These are phyloP conservation scores for Ochropleura plecta DNA, from an alignment of 2,888 invertebrate genomes.

Conservation along the genomic window DNA sequence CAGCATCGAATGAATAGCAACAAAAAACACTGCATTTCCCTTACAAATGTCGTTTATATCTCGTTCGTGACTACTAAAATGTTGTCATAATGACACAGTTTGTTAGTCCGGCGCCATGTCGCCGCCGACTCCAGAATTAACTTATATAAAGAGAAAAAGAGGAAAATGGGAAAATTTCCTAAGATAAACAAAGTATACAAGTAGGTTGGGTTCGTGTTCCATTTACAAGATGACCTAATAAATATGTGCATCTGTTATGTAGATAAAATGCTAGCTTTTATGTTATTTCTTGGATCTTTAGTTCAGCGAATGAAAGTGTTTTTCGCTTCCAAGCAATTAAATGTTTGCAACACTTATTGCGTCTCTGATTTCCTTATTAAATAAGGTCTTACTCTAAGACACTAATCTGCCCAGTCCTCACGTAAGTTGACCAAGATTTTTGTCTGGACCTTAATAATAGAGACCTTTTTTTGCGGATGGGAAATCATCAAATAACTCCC, in stretches of 20 bases:
- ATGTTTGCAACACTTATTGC: too few relatives aligned
- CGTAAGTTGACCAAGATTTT: too few relatives aligned
- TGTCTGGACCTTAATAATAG: too few relatives aligned
- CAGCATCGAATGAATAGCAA: not conserved
- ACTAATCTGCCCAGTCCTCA: too few relatives aligned
- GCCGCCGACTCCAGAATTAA: slow-evolving; percentile 53
- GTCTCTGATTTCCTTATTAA: too few relatives aligned
- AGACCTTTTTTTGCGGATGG: too few relatives aligned
- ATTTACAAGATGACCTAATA: slow-evolving; percentile 56
- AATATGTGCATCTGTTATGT: slow-evolving; percentile 50
- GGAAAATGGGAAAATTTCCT: slow-evolving; percentile 54
- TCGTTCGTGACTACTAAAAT: slow-evolving; percentile 30
- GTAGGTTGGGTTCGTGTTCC: slow-evolving; percentile 50
- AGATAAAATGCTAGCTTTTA: not conserved
- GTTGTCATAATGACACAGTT: slow-evolving; percentile 49
- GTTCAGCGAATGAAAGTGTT: too few relatives aligned
- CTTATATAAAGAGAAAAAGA: slow-evolving; percentile 50
- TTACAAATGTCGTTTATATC: slow-evolving; percentile 28
- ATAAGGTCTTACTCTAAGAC: too few relatives aligned
- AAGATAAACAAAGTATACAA: slow-evolving; percentile 52
- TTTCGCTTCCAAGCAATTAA: too few relatives aligned
- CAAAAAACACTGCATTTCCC: slow-evolving; percentile 23
- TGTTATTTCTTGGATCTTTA: not conserved
- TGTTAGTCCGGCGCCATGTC: slow-evolving; percentile 54
- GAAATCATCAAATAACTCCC: too few relatives aligned